phyloP scores from a whole-genome alignment of 1,140 invertebrate species.

The Lutraria rhynchaena region DNA sequence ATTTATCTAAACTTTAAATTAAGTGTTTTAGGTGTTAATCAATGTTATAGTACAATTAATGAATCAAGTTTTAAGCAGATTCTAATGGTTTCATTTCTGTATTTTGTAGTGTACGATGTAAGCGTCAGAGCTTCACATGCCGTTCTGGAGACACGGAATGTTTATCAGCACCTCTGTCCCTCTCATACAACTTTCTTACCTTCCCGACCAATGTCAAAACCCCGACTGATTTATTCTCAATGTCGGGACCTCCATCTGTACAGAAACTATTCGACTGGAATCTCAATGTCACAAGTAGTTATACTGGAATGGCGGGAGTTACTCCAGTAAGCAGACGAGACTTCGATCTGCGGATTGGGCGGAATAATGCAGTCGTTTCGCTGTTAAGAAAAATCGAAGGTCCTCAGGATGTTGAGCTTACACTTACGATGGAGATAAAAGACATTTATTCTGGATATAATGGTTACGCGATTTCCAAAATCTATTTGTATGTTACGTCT shows the following conservation, averaged over 20 bases:
- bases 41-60: no score
- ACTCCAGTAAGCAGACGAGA: conserved; percentile 64
- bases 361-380: conserved; percentile 88
- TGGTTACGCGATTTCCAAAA: conserved; percentile 91
- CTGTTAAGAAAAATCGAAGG: conserved; percentile 89
- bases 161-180: conserved; percentile 89
- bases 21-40: no score
- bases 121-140: conserved; percentile 87
- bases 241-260: conserved; percentile 89
- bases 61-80: conserved; percentile 37
- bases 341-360: conserved; percentile 71
- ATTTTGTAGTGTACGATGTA: conserved; percentile 89
- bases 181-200: conserved; percentile 95
- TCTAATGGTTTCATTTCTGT: conserved; percentile 64
- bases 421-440: conserved; percentile 91
- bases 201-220: conserved; percentile 92
- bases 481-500: conserved; percentile 91
- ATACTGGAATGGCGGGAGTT: conserved; percentile 66
- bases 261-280: conserved; percentile 88
- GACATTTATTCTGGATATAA: conserved; percentile 81
- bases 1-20: no score
- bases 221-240: conserved; percentile 91
- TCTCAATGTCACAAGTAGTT: conserved; percentile 85
- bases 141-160: conserved; percentile 87
- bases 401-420: conserved; percentile 94